Percentiles rank a stretch among this genome's conserved stretches.
Evolutionary conservation across 2,888 invertebrate species (phyloP).

Genomic region (Drosophila picticornis): DNA sequence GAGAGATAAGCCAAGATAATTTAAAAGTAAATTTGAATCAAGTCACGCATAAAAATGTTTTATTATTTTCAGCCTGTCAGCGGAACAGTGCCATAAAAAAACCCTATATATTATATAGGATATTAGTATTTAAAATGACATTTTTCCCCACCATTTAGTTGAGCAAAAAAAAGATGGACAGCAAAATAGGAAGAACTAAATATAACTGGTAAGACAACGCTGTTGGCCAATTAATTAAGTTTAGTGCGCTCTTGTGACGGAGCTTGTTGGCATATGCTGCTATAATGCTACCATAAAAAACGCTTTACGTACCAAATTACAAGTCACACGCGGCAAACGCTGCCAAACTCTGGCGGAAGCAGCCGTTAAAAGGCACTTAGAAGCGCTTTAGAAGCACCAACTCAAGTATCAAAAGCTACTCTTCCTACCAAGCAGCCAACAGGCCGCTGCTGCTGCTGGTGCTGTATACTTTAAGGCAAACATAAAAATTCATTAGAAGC

Average conservation of each 20-base stretch:
- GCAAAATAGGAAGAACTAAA: neutral
- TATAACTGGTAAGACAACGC: slow-evolving; percentile 26
- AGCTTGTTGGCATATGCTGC: slow-evolving; percentile 68
- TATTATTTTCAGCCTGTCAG: neutral
- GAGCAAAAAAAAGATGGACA: slow-evolving; percentile 2
- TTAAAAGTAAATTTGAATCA: neutral
- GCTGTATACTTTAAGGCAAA: slow-evolving; percentile 39
- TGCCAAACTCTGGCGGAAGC: slow-evolving; percentile 46
- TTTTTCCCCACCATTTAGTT: slow-evolving; percentile 2
- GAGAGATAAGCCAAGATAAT: neutral
- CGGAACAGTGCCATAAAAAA: neutral
- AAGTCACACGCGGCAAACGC: slow-evolving; percentile 47
- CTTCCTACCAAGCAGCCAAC: neutral
- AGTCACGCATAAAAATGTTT: slow-evolving; percentile 2
- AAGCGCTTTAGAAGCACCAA: slow-evolving; percentile 44
- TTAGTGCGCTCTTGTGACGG: slow-evolving; percentile 56
- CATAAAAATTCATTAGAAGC: slow-evolving; percentile 73
- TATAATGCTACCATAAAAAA: slow-evolving; percentile 63
- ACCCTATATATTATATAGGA: neutral
- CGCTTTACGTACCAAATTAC: slow-evolving; percentile 57
- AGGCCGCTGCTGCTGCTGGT: neutral
- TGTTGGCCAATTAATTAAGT: slow-evolving; percentile 74
- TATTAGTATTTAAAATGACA: neutral
- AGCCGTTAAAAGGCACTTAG: slow-evolving; percentile 68
- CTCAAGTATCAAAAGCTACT: slow-evolving; percentile 26